Percentiles rank a stretch among this genome's conserved stretches.
Evolutionary conservation across 2,797 vertebrate species (phyloP).

Genomic region (Cyclopterus lumpus): DNA sequence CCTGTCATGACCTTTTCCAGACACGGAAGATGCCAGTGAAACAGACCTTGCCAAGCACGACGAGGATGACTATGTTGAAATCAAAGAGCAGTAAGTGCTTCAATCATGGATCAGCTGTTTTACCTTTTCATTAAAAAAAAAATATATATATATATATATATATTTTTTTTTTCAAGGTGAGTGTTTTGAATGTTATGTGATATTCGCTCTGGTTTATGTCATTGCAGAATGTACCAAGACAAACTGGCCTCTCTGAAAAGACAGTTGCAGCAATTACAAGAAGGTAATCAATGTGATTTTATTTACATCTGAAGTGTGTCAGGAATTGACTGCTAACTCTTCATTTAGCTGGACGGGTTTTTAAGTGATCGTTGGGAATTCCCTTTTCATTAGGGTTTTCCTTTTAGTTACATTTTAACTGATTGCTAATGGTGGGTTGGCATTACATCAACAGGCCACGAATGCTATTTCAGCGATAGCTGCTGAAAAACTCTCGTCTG

Average conservation of each 20-base stretch:
- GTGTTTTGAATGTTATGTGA: conserved; percentile 8
- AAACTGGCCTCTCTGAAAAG: conserved; percentile 96
- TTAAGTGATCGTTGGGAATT: background rate
- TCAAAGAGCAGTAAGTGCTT: conserved; percentile 96
- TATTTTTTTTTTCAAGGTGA: no score
- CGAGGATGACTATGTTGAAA: conserved; percentile 97
- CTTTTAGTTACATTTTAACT: background rate
- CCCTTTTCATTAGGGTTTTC: background rate
- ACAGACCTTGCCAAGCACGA: conserved; percentile 97
- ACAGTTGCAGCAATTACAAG: conserved; percentile 95
- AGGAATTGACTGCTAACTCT: background rate
- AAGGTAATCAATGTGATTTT: conserved; percentile 83
- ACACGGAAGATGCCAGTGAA: conserved; percentile 99
- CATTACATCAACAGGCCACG: no score
- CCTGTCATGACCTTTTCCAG: conserved; percentile 72
- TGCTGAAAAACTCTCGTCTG: no score
- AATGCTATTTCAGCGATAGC: no score
- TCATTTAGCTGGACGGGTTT: conserved; percentile 9
- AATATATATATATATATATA: no score
- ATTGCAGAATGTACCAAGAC: conserved; percentile 96
- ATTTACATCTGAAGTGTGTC: background rate
- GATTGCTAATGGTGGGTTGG: no score
- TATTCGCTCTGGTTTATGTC: conserved; percentile 1
- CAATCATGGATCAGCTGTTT: background rate
- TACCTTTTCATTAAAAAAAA: background rate